Evolutionary conservation across 2,888 invertebrate species (phyloP).

Genomic region (Clostera curtula): DNA sequence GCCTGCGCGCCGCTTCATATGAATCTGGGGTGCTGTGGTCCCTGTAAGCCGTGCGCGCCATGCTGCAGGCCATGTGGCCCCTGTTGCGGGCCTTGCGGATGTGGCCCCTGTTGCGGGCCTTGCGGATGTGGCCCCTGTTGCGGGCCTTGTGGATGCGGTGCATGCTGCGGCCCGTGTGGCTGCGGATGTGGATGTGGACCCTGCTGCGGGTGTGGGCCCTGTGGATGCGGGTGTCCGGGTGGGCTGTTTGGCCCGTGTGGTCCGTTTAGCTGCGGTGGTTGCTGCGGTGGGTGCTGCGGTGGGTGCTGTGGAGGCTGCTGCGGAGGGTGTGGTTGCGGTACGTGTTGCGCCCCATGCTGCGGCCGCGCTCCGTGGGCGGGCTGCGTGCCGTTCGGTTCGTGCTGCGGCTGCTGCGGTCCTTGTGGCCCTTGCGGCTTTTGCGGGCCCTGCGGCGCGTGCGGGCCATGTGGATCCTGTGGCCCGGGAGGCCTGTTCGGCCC

Average conservation of each 20-base stretch:
- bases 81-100: conserved; percentile 6
- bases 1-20: neutral
- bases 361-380: too few species aligned
- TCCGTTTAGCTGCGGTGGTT: conserved; percentile 6
- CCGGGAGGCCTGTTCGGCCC: conserved; percentile 13
- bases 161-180: too few species aligned
- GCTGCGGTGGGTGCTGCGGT: conserved; percentile 10
- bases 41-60: conserved; percentile 9
- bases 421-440: conserved; percentile 12
- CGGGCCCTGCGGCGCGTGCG: conserved; percentile 15
- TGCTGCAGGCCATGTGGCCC: conserved; percentile 14
- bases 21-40: conserved; percentile 6
- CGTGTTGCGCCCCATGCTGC: conserved; percentile 20
- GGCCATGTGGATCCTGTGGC: conserved; percentile 18
- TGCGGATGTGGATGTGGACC: too few species aligned
- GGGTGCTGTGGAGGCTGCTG: too few species aligned
- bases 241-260: conserved; percentile 1
- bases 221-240: conserved; percentile 15
- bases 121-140: neutral
- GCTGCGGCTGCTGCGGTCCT: conserved; percentile 8
- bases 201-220: too few species aligned
- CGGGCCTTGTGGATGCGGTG: too few species aligned
- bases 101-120: conserved; percentile 10
- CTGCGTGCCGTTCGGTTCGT: conserved; percentile 8
- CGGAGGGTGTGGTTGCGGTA: too few species aligned